A percentile compares a stretch with the other conserved stretches of the same genome.
phyloP scores from a whole-genome alignment of 2,888 invertebrate genomes.

The Amblyjoppa fuscipennis region DNA sequence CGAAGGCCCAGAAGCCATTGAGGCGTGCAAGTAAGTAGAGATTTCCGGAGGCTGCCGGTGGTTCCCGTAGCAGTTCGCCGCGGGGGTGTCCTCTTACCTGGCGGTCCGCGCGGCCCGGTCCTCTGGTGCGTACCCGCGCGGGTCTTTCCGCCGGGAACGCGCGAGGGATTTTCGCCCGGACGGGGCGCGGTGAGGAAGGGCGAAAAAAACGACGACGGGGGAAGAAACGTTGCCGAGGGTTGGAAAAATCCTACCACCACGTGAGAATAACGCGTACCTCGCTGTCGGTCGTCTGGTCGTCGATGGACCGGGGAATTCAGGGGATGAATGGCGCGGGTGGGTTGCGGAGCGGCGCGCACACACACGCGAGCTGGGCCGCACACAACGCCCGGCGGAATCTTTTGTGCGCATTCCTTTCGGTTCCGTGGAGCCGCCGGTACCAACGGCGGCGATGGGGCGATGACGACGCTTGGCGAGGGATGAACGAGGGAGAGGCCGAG shows the following conservation, averaged over 20 bases:
- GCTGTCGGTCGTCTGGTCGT: slow-evolving; percentile 21
- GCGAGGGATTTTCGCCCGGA: not conserved
- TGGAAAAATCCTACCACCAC: slow-evolving; percentile 71
- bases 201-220: not conserved
- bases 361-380: not conserved
- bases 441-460: slow-evolving; percentile 17
- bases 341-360: slow-evolving; percentile 26
- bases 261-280: slow-evolving; percentile 35
- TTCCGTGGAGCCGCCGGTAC: slow-evolving; percentile 60
- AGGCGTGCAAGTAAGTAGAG: slow-evolving; percentile 83
- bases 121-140: slow-evolving; percentile 9
- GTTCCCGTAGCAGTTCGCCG: slow-evolving; percentile 73
- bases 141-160: not conserved
- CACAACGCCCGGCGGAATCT: slow-evolving; percentile 77
- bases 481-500: too few relatives aligned
- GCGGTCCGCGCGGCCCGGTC: not conserved
- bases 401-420: slow-evolving; percentile 82
- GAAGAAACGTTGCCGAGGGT: not conserved
- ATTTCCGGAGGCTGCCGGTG: slow-evolving; percentile 80
- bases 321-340: slow-evolving; percentile 79
- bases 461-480: not conserved
- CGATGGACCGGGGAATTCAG: slow-evolving; percentile 52
- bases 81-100: slow-evolving; percentile 83
- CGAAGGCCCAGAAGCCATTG: slow-evolving; percentile 77
- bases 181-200: not conserved